Evolutionary conservation across 2,888 invertebrate species (phyloP).

Genomic region (Standfussiana lucernea): DNA sequence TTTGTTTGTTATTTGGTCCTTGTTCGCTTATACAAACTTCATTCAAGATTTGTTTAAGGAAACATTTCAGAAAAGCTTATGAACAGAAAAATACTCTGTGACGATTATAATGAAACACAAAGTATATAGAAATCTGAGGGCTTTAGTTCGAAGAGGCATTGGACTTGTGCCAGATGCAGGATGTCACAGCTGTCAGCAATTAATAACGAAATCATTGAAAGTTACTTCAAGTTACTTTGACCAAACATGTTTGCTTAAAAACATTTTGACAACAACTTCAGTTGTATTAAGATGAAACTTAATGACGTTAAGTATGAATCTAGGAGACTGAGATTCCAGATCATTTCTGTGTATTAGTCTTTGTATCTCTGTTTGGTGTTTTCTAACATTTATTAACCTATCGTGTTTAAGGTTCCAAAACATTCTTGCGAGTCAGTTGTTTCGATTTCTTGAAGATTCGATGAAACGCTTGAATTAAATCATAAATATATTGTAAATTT

Average conservation of each 20-base stretch:
- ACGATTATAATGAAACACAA: constrained; percentile 20
- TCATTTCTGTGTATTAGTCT: constrained; percentile 30
- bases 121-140: constrained; percentile 14
- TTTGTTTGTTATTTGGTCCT: constrained; percentile 30
- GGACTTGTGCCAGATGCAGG: constrained; percentile 23
- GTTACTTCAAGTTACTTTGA: constrained; percentile 8
- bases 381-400: constrained; percentile 13
- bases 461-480: constrained; percentile 10
- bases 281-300: constrained; percentile 13
- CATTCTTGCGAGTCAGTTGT: constrained; percentile 2
- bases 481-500: constrained; percentile 17
- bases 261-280: neutral
- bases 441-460: constrained; percentile 19
- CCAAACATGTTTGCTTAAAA: neutral
- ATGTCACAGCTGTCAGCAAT: constrained; percentile 25
- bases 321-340: constrained; percentile 2
- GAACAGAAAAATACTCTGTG: constrained; percentile 12
- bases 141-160: constrained; percentile 12
- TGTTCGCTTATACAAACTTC: constrained; percentile 22
- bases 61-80: constrained; percentile 16
- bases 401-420: constrained; percentile 31
- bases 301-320: constrained; percentile 2
- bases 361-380: constrained; percentile 30
- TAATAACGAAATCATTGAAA: constrained; percentile 17
- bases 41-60: constrained; percentile 26